phyloP scores from a whole-genome alignment of 2,113 vertebrate genomes.

The Istiophorus platypterus region DNA sequence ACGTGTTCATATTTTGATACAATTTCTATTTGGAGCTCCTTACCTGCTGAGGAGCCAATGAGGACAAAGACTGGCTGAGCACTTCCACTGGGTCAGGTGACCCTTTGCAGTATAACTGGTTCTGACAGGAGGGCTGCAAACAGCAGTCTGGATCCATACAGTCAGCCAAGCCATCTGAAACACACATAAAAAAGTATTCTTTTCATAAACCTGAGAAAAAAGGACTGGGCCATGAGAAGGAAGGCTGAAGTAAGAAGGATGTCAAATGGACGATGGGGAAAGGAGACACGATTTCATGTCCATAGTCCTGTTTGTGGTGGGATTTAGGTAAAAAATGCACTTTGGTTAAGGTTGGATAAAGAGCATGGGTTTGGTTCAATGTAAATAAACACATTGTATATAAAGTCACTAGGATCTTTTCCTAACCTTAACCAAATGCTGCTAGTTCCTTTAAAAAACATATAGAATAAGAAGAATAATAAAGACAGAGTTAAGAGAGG shows the following conservation, averaged over 20 bases:
- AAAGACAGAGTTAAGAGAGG: not conserved
- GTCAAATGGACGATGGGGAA: not conserved
- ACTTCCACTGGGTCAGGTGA: conserved; percentile 94
- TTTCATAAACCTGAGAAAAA: not conserved
- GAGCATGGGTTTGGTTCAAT: not conserved
- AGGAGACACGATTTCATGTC: no score
- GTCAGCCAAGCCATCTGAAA: conserved; percentile 93
- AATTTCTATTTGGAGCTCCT: not conserved
- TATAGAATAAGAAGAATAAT: conserved; percentile 15
- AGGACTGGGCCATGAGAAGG: not conserved
- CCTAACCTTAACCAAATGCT: not conserved
- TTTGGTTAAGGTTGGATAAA: not conserved
- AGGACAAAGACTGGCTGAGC: conserved; percentile 91
- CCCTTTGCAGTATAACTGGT: conserved; percentile 92
- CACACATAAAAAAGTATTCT: conserved; percentile 12
- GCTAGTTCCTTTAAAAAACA: not conserved
- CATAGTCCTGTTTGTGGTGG: no score
- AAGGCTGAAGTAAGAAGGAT: not conserved
- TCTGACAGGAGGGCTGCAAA: conserved; percentile 95
- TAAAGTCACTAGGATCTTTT: not conserved
- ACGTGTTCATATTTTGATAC: not conserved
- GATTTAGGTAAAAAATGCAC: no score
- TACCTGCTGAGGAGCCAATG: conserved; percentile 88
- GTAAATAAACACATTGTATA: no score
- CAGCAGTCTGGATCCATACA: conserved; percentile 99